phyloP scores from a whole-genome alignment of 2,888 invertebrate species.

The Ectropis crepuscularia region DNA sequence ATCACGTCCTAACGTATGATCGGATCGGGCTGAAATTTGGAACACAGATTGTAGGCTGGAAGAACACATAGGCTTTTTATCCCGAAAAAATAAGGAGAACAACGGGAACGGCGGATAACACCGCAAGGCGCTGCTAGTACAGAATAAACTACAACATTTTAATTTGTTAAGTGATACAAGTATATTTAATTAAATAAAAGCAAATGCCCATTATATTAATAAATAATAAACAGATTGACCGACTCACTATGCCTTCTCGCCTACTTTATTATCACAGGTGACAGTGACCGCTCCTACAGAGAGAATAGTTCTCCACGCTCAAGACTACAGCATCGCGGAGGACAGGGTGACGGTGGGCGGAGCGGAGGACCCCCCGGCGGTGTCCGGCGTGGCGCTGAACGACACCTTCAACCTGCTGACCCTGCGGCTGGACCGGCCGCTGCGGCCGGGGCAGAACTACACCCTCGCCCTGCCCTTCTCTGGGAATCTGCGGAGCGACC shows the following conservation, averaged over 20 bases:
- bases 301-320: slow-evolving; percentile 87
- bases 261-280: slow-evolving; percentile 65
- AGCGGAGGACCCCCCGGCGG: slow-evolving; percentile 39
- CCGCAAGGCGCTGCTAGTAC: too few relatives aligned
- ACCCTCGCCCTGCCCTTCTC: slow-evolving; percentile 85
- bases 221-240: too few relatives aligned
- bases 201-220: too few relatives aligned
- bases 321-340: slow-evolving; percentile 83
- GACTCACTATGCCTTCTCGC: background rate
- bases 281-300: slow-evolving; percentile 78
- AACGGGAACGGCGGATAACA: too few relatives aligned
- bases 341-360: slow-evolving; percentile 54
- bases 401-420: slow-evolving; percentile 86
- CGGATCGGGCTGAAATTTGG: too few relatives aligned
- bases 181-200: too few relatives aligned
- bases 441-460: slow-evolving; percentile 79
- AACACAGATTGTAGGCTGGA: too few relatives aligned
- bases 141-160: too few relatives aligned
- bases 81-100: too few relatives aligned
- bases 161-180: too few relatives aligned
- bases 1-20: too few relatives aligned
- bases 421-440: slow-evolving; percentile 73
- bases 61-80: too few relatives aligned
- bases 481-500: slow-evolving; percentile 85
- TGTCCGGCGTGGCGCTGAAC: slow-evolving; percentile 62